Evolutionary conservation across 2,113 vertebrate species (phyloP), one percentile per base, ranked within the genome.

Genomic region (Callithrix jacchus): DNA sequence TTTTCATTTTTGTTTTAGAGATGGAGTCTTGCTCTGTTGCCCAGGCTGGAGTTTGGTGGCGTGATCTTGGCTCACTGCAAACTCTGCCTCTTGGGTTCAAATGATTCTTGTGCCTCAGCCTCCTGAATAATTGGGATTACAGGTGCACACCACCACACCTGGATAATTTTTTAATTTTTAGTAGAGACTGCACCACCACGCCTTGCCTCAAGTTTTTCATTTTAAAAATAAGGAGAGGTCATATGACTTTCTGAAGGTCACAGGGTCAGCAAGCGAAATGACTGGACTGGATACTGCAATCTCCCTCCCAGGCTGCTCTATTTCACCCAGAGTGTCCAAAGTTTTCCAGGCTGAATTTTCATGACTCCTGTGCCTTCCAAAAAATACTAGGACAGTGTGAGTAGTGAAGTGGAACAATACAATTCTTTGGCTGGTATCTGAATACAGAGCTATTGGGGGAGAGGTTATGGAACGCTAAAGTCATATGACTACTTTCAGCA

Each of bases 381-480:
- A 97, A 82, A 97, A 98, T 95, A 98, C 0, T 6, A 98, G 98
- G 54, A 98, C 96, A 89, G 83, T 83, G 0, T 97, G 56, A 58
- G 66, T 64, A 81, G 97, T 95, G 91, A 81, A 73, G 18, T 76
- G 68, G 5, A 94, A 71, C 82, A 95, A 79, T 9, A 61, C 94
- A 95, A 81, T 81, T 30, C 49, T 66, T 90, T 91, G 88, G 85
- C 88, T 97, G 49, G 80, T 92, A 27, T 92, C 96, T 37, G 94
- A 95, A 89, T 89, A 52, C 89, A 32, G 42, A 58, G 93, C 94
- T 95, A 96, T 89, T 42, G 95, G 93, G 70, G 70, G 97, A 95
- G 95, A 95, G 71, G 80, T 97, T 89, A 91, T 97, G 97, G 97
- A 98, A 96, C 94, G 97, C 97, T 95, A 97, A 96, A 86, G 98